These are phyloP conservation scores for Eupithecia abbreviata DNA, from an alignment of 2,888 invertebrate genomes.

Conservation along the genomic window DNA sequence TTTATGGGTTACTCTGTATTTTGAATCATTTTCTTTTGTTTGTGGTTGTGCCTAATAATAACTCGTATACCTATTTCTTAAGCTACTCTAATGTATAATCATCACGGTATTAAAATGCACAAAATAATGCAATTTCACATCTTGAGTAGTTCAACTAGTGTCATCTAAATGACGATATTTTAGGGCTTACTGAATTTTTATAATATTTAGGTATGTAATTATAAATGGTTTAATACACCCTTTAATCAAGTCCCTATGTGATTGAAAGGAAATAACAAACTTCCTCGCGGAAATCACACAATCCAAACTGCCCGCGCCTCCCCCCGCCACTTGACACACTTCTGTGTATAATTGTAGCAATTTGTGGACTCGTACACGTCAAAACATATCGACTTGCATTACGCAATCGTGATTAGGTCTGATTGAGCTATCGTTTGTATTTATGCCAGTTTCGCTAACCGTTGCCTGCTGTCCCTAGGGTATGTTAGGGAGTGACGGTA, in stretches of 20 bases:
- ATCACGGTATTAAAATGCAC: no score
- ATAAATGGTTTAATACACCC: neutral
- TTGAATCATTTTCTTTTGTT: no score
- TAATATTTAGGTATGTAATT: neutral
- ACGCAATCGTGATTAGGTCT: conserved; percentile 52
- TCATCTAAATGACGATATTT: neutral
- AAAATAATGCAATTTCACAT: no score
- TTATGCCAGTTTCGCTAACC: conserved; percentile 67
- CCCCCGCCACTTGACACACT: conserved; percentile 75
- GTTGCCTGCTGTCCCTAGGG: conserved; percentile 61
- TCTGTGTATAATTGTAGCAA: conserved; percentile 79
- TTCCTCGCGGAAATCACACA: neutral
- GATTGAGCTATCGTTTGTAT: conserved; percentile 75
- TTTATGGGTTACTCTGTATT: no score
- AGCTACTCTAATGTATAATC: no score
- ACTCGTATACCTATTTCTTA: no score
- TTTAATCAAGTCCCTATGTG: neutral
- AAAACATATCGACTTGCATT: conserved; percentile 77
- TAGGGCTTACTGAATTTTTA: neutral
- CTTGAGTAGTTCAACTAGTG: no score
- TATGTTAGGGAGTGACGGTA: conserved; percentile 25
- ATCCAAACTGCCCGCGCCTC: conserved; percentile 49
- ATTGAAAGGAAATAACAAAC: neutral
- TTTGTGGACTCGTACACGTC: conserved; percentile 70
- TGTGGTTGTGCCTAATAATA: no score